Evolutionary conservation across 2,113 vertebrate genomes (phyloP).

Genomic region (Eurystomus gularis): DNA sequence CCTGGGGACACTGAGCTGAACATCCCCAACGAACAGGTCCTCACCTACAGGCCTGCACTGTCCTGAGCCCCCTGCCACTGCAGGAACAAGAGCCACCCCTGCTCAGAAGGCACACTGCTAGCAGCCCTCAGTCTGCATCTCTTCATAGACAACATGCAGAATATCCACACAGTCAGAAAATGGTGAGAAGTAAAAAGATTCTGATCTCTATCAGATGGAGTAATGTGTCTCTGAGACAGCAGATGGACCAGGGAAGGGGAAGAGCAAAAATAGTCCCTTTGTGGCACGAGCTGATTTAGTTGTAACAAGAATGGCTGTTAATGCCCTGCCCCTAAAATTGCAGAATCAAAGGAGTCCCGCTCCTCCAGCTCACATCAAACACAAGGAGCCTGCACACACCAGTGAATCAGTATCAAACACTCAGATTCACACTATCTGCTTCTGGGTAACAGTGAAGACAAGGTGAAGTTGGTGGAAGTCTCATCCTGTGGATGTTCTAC

Average conservation of each 20-base stretch:
- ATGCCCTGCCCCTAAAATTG: neutral
- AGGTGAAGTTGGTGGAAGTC: neutral
- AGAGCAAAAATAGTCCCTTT: neutral
- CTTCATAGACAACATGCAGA: fast-evolving
- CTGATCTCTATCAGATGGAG: neutral
- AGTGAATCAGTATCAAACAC: neutral
- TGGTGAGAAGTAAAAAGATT: neutral
- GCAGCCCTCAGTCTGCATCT: neutral
- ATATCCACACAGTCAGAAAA: fast-evolving
- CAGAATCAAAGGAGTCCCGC: neutral
- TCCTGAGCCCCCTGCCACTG: neutral
- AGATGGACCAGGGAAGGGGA: neutral
- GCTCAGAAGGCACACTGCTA: neutral
- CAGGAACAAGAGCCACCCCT: neutral
- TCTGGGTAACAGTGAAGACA: neutral
- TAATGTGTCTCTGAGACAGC: neutral
- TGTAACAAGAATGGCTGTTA: neutral
- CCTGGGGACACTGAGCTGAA: fast-evolving
- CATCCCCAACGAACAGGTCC: neutral
- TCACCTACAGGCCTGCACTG: fast-evolving
- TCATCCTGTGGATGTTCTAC: neutral
- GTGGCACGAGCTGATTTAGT: neutral
- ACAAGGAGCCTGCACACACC: fast-evolving
- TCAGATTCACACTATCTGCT: neutral
- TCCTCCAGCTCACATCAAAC: neutral